Base-by-base conservation (phyloP, 2,888 invertebrate species). In the Tenthredo amoena region DNA sequence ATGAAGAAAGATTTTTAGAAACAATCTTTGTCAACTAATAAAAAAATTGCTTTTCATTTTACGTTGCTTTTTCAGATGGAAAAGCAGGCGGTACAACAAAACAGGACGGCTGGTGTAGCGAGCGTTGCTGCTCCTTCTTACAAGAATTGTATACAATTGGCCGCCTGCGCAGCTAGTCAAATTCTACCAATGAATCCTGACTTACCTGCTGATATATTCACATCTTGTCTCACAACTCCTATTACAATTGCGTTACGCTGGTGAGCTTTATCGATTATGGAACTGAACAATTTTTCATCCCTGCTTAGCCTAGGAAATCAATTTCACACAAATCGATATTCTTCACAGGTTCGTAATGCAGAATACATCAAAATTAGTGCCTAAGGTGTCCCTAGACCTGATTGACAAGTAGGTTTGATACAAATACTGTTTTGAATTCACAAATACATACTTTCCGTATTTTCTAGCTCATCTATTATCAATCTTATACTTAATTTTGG, bases 191-290 rank as follows among this genome's bases (percentile, higher is more conserved):
- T 99, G 98, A 98, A 98, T 95, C 98, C 99, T 0, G 98, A 99
- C 94, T 95, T 99, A 91, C 99, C 99, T 5, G 99, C 99, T 2
- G 99, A 97, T 92, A 95, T 99, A 90, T 99, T 99, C 95, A 99
- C 99, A 43, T 96, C 99, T 18, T 99, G 99, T 94, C 96, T 99
- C 90, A 99, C 99, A 84, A 99, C 99, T 85, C 99, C 99, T 71
- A 99, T 99, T 90, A 98, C 98, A 95, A 98, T 98, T 92, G 99
- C 99, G 87, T 95, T 99, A 88, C 96, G 97, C 93, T 99, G 99
- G 99, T 96, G 92, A 90, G 91, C 85, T 68, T 76, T 72, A 43
- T 50, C 43, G 71, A 0, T 21, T n/a, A 72, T 40, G 34, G 5
- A 62, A 62, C 62, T n/a, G 10, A 76, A 37, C 40, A 50, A 72